Evolutionary conservation across 2,113 vertebrate genomes (phyloP).

Genomic region (Micromys minutus): DNA sequence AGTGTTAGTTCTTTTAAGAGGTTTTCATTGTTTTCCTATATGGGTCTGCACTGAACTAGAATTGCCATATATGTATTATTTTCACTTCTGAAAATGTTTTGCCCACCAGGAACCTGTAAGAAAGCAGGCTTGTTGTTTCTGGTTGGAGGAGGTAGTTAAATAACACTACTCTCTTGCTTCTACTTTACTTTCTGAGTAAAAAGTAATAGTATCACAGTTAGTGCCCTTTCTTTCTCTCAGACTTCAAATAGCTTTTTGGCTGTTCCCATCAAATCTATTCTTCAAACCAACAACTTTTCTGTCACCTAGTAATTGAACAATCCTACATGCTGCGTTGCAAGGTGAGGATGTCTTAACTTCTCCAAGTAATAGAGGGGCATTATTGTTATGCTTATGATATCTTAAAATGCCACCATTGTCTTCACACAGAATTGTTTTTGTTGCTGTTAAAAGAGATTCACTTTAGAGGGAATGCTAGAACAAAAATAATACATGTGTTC

Average conservation of each 20-base stretch:
- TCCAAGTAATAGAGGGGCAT: background rate
- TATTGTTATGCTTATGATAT: background rate
- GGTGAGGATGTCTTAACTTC: background rate
- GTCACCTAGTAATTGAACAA: background rate
- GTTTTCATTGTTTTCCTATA: background rate
- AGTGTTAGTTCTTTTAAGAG: slow-evolving; percentile 29
- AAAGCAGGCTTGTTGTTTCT: background rate
- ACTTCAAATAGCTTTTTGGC: background rate
- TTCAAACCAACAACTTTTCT: background rate
- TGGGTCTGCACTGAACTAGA: background rate
- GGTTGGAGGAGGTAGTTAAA: background rate
- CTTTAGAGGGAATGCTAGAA: slow-evolving; percentile 10
- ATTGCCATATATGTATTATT: background rate
- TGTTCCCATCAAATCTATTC: background rate
- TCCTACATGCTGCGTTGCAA: background rate
- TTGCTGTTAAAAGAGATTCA: background rate
- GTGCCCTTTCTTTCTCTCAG: background rate
- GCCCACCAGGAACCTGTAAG: background rate
- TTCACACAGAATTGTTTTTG: background rate
- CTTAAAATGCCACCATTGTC: background rate
- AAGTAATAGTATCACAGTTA: background rate
- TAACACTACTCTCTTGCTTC: background rate
- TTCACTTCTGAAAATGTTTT: background rate
- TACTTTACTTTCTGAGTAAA: slow-evolving; percentile 28
- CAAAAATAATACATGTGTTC: background rate